Evolutionary conservation across 2,797 vertebrate genomes (phyloP).

Genomic region (Sylvia borin): DNA sequence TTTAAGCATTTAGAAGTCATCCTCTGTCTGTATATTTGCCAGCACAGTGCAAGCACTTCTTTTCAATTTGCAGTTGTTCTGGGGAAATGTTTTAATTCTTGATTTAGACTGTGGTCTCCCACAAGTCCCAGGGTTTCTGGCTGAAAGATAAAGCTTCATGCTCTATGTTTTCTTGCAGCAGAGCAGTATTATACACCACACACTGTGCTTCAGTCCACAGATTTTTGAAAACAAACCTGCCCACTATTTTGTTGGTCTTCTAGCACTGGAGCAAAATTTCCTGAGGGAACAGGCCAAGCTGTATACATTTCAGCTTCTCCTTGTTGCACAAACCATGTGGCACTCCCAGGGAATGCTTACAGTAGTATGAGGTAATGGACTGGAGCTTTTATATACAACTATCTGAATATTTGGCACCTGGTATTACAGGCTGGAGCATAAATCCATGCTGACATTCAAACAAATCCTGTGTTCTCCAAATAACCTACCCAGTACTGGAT

Average conservation of each 20-base stretch:
- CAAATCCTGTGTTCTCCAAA: neutral
- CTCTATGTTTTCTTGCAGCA: slow-evolving; percentile 49
- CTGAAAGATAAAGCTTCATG: slow-evolving; percentile 65
- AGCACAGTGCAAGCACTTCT: slow-evolving; percentile 52
- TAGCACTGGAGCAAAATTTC: slow-evolving; percentile 49
- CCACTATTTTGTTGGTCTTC: slow-evolving; percentile 46
- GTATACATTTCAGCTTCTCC: slow-evolving; percentile 30
- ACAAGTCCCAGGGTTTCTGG: slow-evolving; percentile 28
- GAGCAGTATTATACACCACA: slow-evolving; percentile 43
- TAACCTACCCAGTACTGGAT: neutral
- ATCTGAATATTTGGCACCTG: neutral
- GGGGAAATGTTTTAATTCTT: slow-evolving; percentile 68
- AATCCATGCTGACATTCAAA: neutral
- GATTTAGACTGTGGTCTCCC: slow-evolving; percentile 49
- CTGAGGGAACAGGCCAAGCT: neutral
- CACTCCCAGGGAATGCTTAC: slow-evolving; percentile 29
- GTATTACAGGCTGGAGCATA: neutral
- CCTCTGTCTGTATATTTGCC: neutral
- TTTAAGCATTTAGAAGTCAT: slow-evolving; percentile 47
- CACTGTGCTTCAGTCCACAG: slow-evolving; percentile 31
- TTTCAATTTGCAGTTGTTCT: slow-evolving; percentile 62
- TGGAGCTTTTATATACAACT: neutral
- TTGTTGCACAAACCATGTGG: slow-evolving; percentile 19
- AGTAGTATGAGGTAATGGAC: neutral
- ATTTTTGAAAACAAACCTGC: slow-evolving; percentile 63